Evolutionary conservation across 2,797 vertebrate species (phyloP), one percentile per base, ranked within the genome.

Genomic region (Girardinus metallicus): DNA sequence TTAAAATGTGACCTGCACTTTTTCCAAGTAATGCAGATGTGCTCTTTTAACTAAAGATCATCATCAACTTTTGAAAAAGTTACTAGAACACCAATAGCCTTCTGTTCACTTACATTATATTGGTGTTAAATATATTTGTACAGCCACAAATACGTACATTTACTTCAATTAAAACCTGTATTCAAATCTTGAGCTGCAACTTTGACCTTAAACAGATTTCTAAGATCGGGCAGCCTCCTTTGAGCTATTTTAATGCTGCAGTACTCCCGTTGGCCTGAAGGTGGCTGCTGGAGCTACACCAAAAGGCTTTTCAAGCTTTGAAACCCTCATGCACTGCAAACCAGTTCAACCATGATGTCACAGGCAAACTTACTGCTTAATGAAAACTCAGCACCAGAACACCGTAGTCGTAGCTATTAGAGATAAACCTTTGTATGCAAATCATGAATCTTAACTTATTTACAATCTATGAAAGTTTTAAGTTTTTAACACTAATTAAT

Each of bases 281-380:
- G 83, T 88, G 86, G 85, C 82, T 86, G 78, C 55, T 47, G 8
- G 74, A 75, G 80, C 80, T 74, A 39, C 76, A 81, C 82, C 41
- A 83, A 23, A 39, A 47, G 31, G 64, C 23, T 16, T 8, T 13
- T 43, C 12, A 74, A 57, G 64, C 60, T 77, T 73, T 49, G 34
- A 77, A 23, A 74, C 34, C n/a, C 34, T 53, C 44, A n/a, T 7
- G 1, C 15, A 18, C 60, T 16, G 8, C 11, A 62, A 16, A 34
- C 34, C 60, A 64, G 1, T 21, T 39, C 34, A 66, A 23, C 18
- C 62, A 66, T 66, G 4, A 34, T 31, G 16, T 23, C 34, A 36
- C 18, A 66, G 62, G 18, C 1, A 64, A 64, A 64, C 47, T 21
- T 4, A 62, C 9, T 13, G 72, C 53, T 74, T 36, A 66, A 51